Base-by-base conservation (phyloP, 2,888 invertebrate genomes). In the Sinodicranocentrus sp. region DNA sequence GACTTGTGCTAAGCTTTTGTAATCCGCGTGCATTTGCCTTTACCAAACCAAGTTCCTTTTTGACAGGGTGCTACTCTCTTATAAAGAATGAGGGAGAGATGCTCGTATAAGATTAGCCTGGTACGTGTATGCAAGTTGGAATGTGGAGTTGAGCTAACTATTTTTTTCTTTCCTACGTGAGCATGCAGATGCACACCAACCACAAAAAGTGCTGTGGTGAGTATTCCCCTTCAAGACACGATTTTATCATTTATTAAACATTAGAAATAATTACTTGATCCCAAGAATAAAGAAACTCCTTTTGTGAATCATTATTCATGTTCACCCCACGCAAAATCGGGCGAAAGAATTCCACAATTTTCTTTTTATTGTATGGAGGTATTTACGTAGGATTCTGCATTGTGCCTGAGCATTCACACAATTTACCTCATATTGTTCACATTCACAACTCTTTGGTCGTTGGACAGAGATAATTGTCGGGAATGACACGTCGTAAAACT, bases 161-260 rank as follows among this genome's bases (percentile, higher is more conserved):
- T 33, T 33, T 33, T 33, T 33, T 33, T n/a, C n/a, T n/a, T n/a
- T n/a, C n/a, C n/a, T n/a, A n/a, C n/a, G 10, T 33, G 10, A 33
- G 33, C 10, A 48, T 48, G 15, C n/a, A n/a, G 48, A 48, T 48
- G 48, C 2, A n/a, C 48, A 48, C 15, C 10, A 48, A 48, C 48
- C n/a, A 48, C 48, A 48, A 15, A 39, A 5, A 48, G 48, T 15
- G 57, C 57, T 23, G 23, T 57, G 57, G 21, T 57, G 21, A n/a
- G 57, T 28, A 73, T 63, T 71, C 44, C 61, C 65, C 75, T 79
- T 33, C 79, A 54, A 84, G 75, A 76, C 80, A 84, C 84, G 80
- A 85, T 82, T 85, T 84, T 84, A 80, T 80, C 84, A 84, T 84
- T 84, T 84, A 84, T 80, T 84, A 76, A 84, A 82, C 82, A 85